Conservation (phyloP, 2,797 vertebrate species). For the Hydrocynus forskahlii region DNA sequence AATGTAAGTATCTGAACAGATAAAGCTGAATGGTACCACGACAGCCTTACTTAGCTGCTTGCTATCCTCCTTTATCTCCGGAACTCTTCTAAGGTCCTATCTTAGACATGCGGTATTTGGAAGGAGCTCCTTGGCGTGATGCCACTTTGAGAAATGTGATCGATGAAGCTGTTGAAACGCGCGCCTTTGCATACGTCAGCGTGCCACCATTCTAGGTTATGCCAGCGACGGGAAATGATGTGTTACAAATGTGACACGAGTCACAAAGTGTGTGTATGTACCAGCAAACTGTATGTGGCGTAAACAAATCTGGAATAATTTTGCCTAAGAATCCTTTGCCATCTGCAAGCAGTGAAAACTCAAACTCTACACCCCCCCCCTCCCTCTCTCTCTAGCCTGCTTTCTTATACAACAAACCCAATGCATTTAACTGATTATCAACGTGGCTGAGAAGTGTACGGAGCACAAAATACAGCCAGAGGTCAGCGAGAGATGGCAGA, state of each 20-base stretch:
- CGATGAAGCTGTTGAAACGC: not conserved
- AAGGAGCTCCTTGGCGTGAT: not conserved
- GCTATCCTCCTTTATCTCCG: not conserved
- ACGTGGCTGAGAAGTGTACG: slow-evolving; percentile 5
- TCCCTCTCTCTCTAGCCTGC: not conserved
- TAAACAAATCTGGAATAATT: slow-evolving; percentile 6
- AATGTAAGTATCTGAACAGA: too few species aligned
- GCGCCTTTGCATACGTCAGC: not conserved
- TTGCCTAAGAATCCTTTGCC: not conserved
- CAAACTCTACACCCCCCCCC: too few species aligned
- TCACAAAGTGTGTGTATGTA: not conserved
- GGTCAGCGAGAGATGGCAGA: slow-evolving; percentile 10
- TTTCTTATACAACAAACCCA: not conserved
- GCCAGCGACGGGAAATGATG: not conserved
- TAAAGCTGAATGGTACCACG: too few species aligned
- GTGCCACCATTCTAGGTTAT: not conserved
- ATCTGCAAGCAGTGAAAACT: not conserved
- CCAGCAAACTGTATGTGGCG: not conserved
- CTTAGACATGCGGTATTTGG: not conserved
- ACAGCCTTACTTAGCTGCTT: slow-evolving; percentile 14
- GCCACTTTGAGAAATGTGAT: not conserved
- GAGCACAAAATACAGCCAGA: slow-evolving; percentile 22
- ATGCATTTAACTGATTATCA: slow-evolving; percentile 31
- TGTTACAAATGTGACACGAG: not conserved
- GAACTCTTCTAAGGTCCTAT: not conserved